A percentile compares a stretch with the other conserved stretches of the same genome.
Evolutionary conservation across 2,888 invertebrate species (phyloP).

Genomic region (Allolobophora icterica): DNA sequence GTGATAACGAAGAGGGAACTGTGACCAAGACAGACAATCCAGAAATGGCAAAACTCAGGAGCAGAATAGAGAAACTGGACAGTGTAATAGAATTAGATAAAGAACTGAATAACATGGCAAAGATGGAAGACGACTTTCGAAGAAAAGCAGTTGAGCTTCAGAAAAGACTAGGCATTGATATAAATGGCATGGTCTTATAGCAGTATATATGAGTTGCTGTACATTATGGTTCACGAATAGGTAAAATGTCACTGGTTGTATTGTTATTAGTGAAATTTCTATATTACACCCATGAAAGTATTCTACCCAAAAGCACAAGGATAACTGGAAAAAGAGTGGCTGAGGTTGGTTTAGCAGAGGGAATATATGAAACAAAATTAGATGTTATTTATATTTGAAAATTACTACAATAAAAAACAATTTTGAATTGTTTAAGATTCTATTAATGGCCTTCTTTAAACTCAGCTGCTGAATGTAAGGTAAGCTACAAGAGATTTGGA

Average conservation of each 20-base stretch:
- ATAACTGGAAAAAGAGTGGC: not conserved
- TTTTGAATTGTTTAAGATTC: not conserved
- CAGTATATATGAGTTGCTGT: not conserved
- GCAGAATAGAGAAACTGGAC: not conserved
- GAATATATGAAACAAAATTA: not conserved
- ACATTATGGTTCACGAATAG: too few relatives aligned
- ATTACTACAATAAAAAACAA: not conserved
- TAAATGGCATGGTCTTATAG: not conserved
- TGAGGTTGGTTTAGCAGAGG: not conserved
- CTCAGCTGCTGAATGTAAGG: not conserved
- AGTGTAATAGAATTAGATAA: not conserved
- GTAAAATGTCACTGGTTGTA: too few relatives aligned
- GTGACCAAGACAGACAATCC: not conserved
- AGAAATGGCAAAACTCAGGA: not conserved
- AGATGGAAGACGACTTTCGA: conserved; percentile 18
- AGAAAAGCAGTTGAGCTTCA: conserved; percentile 5
- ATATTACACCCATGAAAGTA: not conserved
- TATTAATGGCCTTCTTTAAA: not conserved
- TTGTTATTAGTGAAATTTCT: not conserved
- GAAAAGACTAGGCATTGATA: not conserved
- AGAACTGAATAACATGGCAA: not conserved
- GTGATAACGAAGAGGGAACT: not conserved
- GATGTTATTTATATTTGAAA: not conserved
- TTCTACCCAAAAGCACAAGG: not conserved
- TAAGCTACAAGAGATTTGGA: not conserved